phyloP scores from a whole-genome alignment of 2,888 invertebrate genomes.

The Caenorhabditis sp. region DNA sequence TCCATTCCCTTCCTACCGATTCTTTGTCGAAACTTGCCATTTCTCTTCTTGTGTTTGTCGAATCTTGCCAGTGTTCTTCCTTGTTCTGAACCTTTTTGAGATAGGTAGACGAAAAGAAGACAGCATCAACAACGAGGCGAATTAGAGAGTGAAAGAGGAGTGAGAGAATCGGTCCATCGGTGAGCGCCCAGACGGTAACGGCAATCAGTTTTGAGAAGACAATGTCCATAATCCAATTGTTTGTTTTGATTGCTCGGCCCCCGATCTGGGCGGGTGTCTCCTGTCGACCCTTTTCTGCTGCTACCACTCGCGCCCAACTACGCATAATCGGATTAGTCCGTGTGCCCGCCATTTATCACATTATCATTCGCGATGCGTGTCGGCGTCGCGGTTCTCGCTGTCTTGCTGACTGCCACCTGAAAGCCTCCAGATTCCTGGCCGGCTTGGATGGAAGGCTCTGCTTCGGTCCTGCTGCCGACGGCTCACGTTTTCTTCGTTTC shows the following conservation, averaged over 20 bases:
- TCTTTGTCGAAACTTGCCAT: constrained; percentile 19
- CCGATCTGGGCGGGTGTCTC: constrained; percentile 3
- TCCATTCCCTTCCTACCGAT: background rate
- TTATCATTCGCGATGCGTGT: constrained; percentile 53
- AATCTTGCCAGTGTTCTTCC: constrained; percentile 20
- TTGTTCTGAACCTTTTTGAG: constrained; percentile 13
- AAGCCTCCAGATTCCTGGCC: constrained; percentile 18
- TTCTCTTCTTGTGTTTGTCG: constrained; percentile 16
- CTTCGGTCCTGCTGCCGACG: background rate
- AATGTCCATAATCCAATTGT: constrained; percentile 33
- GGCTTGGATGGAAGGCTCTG: background rate
- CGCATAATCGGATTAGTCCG: constrained; percentile 38
- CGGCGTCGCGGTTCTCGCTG: constrained; percentile 39
- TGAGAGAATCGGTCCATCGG: constrained; percentile 4
- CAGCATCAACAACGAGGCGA: background rate
- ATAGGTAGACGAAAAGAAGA: background rate
- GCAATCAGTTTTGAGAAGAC: constrained; percentile 16
- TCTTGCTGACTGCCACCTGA: constrained; percentile 25
- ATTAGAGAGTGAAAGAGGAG: constrained; percentile 7
- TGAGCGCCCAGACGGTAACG: constrained; percentile 11
- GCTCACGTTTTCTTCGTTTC: constrained; percentile 19
- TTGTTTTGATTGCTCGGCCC: constrained; percentile 39
- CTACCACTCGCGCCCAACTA: constrained; percentile 25
- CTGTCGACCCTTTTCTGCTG: constrained; percentile 21
- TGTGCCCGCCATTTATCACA: constrained; percentile 46